Evolutionary conservation across 2,797 vertebrate genomes (phyloP), one percentile per base, ranked within the genome.

Genomic region (Pseudocheirus occidentalis): DNA sequence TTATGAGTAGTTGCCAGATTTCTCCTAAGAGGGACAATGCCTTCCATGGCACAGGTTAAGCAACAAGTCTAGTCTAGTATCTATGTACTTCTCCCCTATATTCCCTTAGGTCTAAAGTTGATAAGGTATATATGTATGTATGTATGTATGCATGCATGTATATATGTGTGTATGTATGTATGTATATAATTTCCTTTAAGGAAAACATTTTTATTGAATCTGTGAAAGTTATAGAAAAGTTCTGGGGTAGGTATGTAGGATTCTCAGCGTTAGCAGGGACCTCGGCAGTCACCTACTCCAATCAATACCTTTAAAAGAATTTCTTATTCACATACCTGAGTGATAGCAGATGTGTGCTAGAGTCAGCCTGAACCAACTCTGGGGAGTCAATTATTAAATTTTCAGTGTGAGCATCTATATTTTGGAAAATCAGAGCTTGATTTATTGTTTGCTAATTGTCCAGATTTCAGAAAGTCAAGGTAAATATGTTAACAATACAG

Each of bases 311-410:
- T 31, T 14, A 58, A 24, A 92, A 91, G 53, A 57, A 40, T 87
- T 91, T 93, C 53, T 91, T 55, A 46, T 95, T 96, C 92, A 94
- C 16, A 93, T 53, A 54, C 21, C 54, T 81, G n/a, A 95, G 90
- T 62, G 50, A n/a, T 1, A 92, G 7, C 40, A 59, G 29, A 11
- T 31, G 4, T 59, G 58, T 66, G 4, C 62, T n/a, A 13, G 62
- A 66, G 34, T n/a, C n/a, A 73, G n/a, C 34, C 40, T 0, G 5
- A 73, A 73, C 5, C 16, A 73, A 34, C n/a, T 73, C n/a, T 73
- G 16, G 66, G n/a, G 16, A 73, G 16, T 1, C 14, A 73, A 40
- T 21, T 73, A n/a, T 73, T 73, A 73, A 21, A 73, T 73, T 7
- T 40, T 34, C 14, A 73, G 34, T n/a, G n/a, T 40, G 62, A 73